Base-by-base conservation (phyloP, 2,797 vertebrate species). In the Lemur catta region DNA sequence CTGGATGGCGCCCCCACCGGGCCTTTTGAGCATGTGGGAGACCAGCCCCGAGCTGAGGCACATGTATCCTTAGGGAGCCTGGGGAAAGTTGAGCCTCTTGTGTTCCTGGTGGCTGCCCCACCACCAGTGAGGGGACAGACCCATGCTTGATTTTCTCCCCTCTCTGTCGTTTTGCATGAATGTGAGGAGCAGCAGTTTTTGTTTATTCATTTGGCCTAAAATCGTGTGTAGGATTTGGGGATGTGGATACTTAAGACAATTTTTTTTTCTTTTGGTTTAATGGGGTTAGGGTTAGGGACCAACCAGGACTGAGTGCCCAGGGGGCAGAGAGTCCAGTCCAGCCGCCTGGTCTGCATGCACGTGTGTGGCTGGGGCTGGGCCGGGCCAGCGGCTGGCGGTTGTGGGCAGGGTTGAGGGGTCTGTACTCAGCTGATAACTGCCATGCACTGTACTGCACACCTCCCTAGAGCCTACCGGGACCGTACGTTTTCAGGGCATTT, bases 401-500 rank as follows among this genome's bases (percentile, higher is more conserved):
- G 3, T 65, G 97, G 98, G 97, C 95, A 96, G 98, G 97, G 98
- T 59, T 86, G 98, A 98, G 99, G 99, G 99, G 98, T 99, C 99
- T 99, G 98, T 98, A 99, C 99, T 99, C 99, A 99, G 99, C 99
- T 99, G 99, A 99, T 99, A 99, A 99, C 99, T 99, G 99, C 99
- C 99, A 99, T 99, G 99, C 99, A 99, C 99, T 99, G 98, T 98
- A 98, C 98, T 98, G 98, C 98, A 98, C 98, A 98, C 93, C 98
- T 98, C 98, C 98, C 98, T 97, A 97, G 96, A 98, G 98, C 98
- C 97, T 96, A 97, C 98, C 86, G 98, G 98, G 98, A 98, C 98
- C 97, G 90, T 88, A 89, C 96, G 98, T 98, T 98, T 98, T 98
- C 98, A 98, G 98, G 98, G 98, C 98, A 98, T 98, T 98, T 96